Evolutionary conservation across 2,113 vertebrate genomes (phyloP).

Genomic region (Tupaia tana): DNA sequence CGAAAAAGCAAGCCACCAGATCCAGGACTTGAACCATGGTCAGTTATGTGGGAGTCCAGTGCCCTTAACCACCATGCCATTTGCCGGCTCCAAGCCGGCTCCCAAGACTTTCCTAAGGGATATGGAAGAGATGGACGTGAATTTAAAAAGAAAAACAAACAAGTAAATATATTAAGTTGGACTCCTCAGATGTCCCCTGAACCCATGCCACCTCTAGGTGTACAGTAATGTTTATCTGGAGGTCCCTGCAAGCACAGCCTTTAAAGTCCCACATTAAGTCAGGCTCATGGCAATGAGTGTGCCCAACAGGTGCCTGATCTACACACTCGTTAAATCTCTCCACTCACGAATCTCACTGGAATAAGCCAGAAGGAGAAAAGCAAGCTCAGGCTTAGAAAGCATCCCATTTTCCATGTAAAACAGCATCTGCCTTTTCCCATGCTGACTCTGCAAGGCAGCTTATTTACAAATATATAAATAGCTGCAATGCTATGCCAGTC

Average conservation of each 20-base stretch:
- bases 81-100: too few relatives aligned
- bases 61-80: too few relatives aligned
- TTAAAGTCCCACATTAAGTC: background rate
- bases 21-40: too few relatives aligned
- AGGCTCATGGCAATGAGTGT: background rate
- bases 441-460: slow-evolving; percentile 76
- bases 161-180: background rate
- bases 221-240: background rate
- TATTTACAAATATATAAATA: slow-evolving; percentile 87
- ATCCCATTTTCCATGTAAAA: slow-evolving; percentile 62
- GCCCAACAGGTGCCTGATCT: background rate
- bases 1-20: too few relatives aligned
- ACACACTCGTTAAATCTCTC: background rate
- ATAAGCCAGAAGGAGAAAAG: slow-evolving; percentile 19
- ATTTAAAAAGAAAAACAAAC: slow-evolving; percentile 33
- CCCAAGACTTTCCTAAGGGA: background rate
- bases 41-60: too few relatives aligned
- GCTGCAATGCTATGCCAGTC: slow-evolving; percentile 81
- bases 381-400: slow-evolving; percentile 3
- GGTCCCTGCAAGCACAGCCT: background rate
- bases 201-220: background rate
- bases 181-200: background rate
- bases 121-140: background rate
- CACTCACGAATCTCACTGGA: background rate
- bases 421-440: slow-evolving; percentile 70